Evolutionary conservation across 2,888 invertebrate genomes (phyloP).

Genomic region (Epinotia nisella): DNA sequence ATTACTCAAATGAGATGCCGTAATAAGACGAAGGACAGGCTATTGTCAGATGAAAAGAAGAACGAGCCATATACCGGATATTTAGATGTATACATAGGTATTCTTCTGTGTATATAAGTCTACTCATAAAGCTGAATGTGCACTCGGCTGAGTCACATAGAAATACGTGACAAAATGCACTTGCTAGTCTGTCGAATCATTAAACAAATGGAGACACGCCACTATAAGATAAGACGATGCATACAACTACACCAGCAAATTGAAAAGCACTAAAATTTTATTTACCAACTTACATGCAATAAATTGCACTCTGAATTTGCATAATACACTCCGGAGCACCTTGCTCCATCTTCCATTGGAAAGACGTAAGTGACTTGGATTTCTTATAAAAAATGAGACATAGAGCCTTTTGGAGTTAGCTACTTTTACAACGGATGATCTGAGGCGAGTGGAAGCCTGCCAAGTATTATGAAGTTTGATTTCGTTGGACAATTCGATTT

Average conservation of each 20-base stretch:
- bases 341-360: neutral
- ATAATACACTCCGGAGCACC: constrained; percentile 25
- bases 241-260: constrained; percentile 5
- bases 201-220: too few relatives aligned
- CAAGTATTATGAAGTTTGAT: constrained; percentile 52
- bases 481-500: constrained; percentile 49
- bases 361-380: constrained; percentile 7
- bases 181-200: too few relatives aligned
- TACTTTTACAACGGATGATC: constrained; percentile 30
- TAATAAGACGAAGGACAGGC: too few relatives aligned
- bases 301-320: constrained; percentile 31
- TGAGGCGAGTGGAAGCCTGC: constrained; percentile 48
- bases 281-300: constrained; percentile 33
- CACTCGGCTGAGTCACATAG: too few relatives aligned
- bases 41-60: too few relatives aligned
- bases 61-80: too few relatives aligned
- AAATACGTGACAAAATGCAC: too few relatives aligned
- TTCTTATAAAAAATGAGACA: neutral
- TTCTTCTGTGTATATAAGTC: too few relatives aligned
- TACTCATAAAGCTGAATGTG: too few relatives aligned
- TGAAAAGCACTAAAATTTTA: constrained; percentile 28
- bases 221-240: too few relatives aligned
- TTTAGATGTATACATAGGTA: too few relatives aligned
- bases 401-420: neutral
- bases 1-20: too few relatives aligned